Evolutionary conservation across 2,797 vertebrate species (phyloP).

Genomic region (Poliocrania exsul): DNA sequence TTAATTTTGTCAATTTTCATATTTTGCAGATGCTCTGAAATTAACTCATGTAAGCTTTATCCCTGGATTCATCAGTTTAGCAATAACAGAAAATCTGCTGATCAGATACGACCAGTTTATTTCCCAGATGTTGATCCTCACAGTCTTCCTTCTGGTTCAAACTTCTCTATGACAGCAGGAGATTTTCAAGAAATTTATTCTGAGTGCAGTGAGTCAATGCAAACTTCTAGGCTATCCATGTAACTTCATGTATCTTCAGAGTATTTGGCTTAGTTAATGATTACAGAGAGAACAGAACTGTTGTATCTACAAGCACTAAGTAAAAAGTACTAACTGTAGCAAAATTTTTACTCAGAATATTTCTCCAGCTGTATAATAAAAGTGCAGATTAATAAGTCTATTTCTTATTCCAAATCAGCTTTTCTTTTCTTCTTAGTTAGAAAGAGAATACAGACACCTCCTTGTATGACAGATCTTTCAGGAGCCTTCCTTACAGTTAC

Average conservation of each 20-base stretch:
- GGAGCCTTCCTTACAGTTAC: not conserved
- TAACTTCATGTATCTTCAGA: not conserved
- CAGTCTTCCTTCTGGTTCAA: constrained; percentile 87
- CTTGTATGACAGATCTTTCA: not conserved
- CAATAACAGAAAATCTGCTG: constrained; percentile 93
- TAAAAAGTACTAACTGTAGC: not conserved
- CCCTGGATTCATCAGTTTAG: constrained; percentile 99
- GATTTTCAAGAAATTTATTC: constrained; percentile 97
- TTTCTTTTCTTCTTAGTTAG: not conserved
- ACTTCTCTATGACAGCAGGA: constrained; percentile 99
- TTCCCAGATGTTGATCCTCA: constrained; percentile 97
- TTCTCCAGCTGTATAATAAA: not conserved
- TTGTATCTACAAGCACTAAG: not conserved
- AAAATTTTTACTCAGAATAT: not conserved
- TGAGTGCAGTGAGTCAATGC: constrained; percentile 85
- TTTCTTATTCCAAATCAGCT: not conserved
- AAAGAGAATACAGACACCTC: not conserved
- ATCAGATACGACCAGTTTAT: constrained; percentile 92
- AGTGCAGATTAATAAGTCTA: not conserved
- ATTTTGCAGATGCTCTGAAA: constrained; percentile 91
- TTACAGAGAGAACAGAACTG: not conserved
- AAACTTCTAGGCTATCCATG: not conserved
- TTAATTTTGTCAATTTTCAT: constrained; percentile 51
- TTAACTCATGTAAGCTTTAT: constrained; percentile 92
- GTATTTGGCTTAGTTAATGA: not conserved